Percentiles rank a stretch among this genome's conserved stretches.
Conservation (phyloP, 2,888 invertebrate species). For the Selenia dentaria region DNA sequence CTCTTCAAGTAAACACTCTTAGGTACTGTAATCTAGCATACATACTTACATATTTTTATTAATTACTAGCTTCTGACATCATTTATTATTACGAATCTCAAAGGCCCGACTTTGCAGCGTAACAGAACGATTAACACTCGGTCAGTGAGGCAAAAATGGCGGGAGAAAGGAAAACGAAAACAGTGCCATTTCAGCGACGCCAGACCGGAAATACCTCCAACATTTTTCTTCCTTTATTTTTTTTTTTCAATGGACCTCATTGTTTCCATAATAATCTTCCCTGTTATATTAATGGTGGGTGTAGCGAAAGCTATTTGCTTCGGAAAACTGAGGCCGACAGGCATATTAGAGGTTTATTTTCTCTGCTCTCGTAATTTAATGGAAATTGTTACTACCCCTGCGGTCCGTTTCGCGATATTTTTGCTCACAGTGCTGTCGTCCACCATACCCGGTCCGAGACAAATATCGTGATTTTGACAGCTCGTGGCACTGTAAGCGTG, state of each 20-base stretch:
- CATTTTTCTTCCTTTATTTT: constrained; percentile 18
- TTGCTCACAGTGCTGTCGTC: too few relatives aligned
- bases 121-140: background rate
- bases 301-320: background rate
- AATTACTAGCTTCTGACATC: background rate
- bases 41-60: background rate
- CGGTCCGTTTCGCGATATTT: too few relatives aligned
- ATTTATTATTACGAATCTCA: background rate
- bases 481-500: too few relatives aligned
- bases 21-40: too few relatives aligned
- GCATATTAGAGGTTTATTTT: background rate
- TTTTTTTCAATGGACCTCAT: constrained; percentile 12
- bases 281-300: constrained; percentile 9
- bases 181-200: constrained; percentile 9
- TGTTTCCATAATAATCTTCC: constrained; percentile 24
- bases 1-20: too few relatives aligned
- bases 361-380: background rate
- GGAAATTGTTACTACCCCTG: background rate
- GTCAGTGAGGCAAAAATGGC: constrained; percentile 1
- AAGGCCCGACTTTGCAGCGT: background rate
- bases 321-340: constrained; percentile 1
- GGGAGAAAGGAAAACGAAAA: constrained; percentile 14
- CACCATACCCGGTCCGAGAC: too few relatives aligned
- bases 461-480: too few relatives aligned
- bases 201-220: constrained; percentile 11